A percentile compares a stretch with the other conserved stretches of the same genome.
Conservation (phyloP, 2,797 vertebrate species). For the Ctenopoma multispine region DNA sequence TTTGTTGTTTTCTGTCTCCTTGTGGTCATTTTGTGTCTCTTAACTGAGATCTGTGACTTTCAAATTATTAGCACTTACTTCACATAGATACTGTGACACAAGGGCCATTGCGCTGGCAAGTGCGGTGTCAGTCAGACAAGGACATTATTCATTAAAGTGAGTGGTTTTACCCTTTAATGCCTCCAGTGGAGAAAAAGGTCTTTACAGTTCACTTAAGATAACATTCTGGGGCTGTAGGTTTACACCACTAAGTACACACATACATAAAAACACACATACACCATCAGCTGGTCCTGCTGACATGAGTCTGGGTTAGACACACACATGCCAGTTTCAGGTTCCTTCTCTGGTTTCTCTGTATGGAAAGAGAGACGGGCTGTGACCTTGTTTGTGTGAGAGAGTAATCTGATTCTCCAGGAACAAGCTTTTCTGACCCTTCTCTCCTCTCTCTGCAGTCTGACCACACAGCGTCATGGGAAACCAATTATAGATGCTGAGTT, state of each 20-base stretch:
- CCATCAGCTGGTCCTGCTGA: conserved; percentile 24
- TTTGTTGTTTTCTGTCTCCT: too few relatives aligned
- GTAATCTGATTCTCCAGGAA: conserved; percentile 46
- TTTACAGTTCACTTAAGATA: conserved; percentile 34
- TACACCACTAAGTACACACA: conserved; percentile 10
- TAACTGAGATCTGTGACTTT: too few relatives aligned
- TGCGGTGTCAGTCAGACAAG: neutral
- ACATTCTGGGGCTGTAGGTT: conserved; percentile 29
- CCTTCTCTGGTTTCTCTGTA: conserved; percentile 52
- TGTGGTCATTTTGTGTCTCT: too few relatives aligned
- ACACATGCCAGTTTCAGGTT: conserved; percentile 59
- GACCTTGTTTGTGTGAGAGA: neutral
- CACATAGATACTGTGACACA: too few relatives aligned
- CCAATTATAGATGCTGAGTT: conserved; percentile 44
- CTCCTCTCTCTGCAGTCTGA: conserved; percentile 20
- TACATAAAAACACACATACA: conserved; percentile 20
- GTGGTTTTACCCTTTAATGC: conserved; percentile 11
- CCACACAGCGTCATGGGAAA: conserved; percentile 32
- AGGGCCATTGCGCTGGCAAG: too few relatives aligned
- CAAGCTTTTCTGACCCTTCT: conserved; percentile 22
- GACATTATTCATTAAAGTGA: conserved; percentile 9
- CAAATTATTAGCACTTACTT: too few relatives aligned
- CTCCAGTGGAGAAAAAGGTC: conserved; percentile 13
- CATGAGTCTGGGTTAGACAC: conserved; percentile 35
- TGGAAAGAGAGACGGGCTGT: conserved; percentile 9